Base-by-base conservation (phyloP, 2,888 invertebrate genomes). In the Cheilosia soror region DNA sequence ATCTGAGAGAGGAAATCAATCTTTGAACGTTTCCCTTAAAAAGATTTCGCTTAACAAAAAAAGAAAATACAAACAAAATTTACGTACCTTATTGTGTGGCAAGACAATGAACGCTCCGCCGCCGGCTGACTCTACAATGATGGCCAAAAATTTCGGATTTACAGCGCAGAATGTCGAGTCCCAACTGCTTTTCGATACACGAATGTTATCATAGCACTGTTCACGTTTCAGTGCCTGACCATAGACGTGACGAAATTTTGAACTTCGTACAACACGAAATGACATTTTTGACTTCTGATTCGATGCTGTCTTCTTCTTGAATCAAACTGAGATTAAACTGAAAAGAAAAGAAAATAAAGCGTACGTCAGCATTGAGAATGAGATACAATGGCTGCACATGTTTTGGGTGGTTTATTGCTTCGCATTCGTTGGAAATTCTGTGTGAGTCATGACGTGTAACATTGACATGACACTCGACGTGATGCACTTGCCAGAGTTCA, bases 111-210 rank as follows among this genome's bases (percentile, higher is more conserved):
- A 98, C 89, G 98, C 98, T 88, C 98, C 98, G 89, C 98, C 98
- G 82, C 98, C 98, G 76, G 98, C 98, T 69, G 98, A 98, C 93
- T 99, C 99, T 58, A 98, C 98, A 91, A 98, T 98, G 90, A 98
- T 97, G 88, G 99, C 98, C 91, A 99, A 93, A 93, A 98, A 98
- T 93, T 98, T 98, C 63, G 99, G 99, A 93, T 99, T 99, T 90
- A 99, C 98, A 88, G 98, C 98, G 94, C 98, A 99, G 93, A 99
- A 99, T 88, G 98, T 98, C 87, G 98, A 98, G 93, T 99, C 99
- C 97, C 99, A 99, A 69, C 98, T 98, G 91, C 98, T 98, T 93
- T 98, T 98, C 87, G 98, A 98, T 88, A 99, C 98, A 92, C 98
- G 94, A 90, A 99, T 96, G 93, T 98, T 98, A 93, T 99, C 99